Conservation (phyloP, 2,888 invertebrate genomes). For the Drosophila stalkeri region DNA sequence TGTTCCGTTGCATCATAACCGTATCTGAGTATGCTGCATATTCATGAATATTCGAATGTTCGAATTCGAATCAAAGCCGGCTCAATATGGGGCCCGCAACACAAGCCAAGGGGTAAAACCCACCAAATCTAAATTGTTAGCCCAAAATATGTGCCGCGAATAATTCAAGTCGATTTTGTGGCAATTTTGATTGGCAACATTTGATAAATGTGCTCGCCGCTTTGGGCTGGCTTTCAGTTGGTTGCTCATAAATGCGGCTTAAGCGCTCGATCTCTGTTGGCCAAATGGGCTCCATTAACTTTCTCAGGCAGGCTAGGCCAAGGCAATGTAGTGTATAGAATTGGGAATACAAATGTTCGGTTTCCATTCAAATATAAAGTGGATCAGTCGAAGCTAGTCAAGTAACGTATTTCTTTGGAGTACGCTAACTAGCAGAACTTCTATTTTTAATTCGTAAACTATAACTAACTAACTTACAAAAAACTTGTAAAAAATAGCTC, state of each 20-base stretch:
- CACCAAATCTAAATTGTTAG: conserved; percentile 45
- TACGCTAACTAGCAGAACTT: too few relatives aligned
- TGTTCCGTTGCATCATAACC: conserved; percentile 41
- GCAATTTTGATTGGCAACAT: conserved; percentile 69
- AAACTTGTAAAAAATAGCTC: too few relatives aligned
- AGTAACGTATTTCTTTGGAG: too few relatives aligned
- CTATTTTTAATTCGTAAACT: too few relatives aligned
- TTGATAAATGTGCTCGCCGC: conserved; percentile 65
- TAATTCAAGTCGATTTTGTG: conserved; percentile 64
- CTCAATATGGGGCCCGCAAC: conserved; percentile 7
- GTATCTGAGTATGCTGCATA: conserved; percentile 41
- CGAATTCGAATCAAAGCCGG: conserved; percentile 49
- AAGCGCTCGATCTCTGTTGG: conserved; percentile 18
- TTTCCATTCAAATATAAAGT: neutral
- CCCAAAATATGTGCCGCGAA: conserved; percentile 67
- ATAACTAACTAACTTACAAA: too few relatives aligned
- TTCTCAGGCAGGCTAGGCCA: neutral
- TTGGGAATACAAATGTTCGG: neutral
- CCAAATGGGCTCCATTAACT: conserved; percentile 11
- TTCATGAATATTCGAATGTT: conserved; percentile 49
- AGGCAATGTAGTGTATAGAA: neutral
- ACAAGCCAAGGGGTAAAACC: conserved; percentile 12
- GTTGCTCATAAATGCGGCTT: conserved; percentile 26
- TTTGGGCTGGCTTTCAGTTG: conserved; percentile 39
- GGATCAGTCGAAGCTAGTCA: neutral